Evolutionary conservation across 1,140 invertebrate genomes (phyloP), one percentile per base, ranked within the genome.

Genomic region (Euura saliciscinereae): DNA sequence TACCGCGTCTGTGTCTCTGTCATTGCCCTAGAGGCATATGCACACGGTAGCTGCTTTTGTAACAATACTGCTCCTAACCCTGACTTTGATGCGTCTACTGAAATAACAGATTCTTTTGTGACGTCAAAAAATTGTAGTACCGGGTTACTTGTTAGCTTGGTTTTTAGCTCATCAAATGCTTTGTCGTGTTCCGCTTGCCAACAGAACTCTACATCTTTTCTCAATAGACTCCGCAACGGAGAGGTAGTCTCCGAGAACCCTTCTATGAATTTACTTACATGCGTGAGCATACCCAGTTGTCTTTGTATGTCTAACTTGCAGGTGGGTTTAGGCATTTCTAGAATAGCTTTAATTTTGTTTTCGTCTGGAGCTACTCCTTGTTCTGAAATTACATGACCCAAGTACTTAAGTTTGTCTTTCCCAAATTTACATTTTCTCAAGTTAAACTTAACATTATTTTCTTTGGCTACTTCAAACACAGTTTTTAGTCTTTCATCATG

Each of bases 271-370:
- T 71, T 84, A 13, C 71, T 66, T 13, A 87, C 68, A 74, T 88
- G 87, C n/a, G 76, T 87, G 0, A 85, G 71, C 69, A 87, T 80
- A 42, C 86, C 85, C 13, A 87, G 66, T 42, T 84, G 80, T 65
- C 76, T 72, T 75, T 79, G 69, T 42, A 87, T 11, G 59, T 82
- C 78, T 70, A 79, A 72, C 59, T 80, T 80, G 72, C 77, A 81
- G 71, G 73, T 74, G 43, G 85, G 82, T 42, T n/a, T 68, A n/a
- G 73, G 71, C 65, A 85, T 73, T 43, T 83, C 76, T 43, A 74
- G 45, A 4, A 88, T 84, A 44, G 82, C 83, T 8, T 78, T 73
- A 1, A 87, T 73, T 72, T 88, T 88, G 6, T 77, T 73, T 7
- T 79, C 80, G 70, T 86, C 83, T 45, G 78, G 71, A 65, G 77